These are phyloP conservation scores for Ceyx cyanopectus DNA, from an alignment of 2,113 vertebrate species.

Conservation along the genomic window DNA sequence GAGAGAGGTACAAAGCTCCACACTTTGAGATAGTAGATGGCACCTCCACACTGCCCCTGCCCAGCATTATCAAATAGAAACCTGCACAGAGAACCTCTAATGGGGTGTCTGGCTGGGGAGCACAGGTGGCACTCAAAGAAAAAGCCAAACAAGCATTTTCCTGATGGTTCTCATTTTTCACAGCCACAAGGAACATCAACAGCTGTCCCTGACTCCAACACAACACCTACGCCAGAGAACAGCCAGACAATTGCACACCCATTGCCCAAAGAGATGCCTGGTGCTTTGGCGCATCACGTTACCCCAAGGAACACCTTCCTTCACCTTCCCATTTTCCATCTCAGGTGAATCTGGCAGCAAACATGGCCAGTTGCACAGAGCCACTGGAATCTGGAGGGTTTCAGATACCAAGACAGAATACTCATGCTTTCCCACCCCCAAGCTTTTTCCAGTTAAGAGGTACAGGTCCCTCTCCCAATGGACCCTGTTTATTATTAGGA, in stretches of 20 bases:
- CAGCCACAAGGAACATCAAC: background rate
- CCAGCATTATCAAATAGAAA: background rate
- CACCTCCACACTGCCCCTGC: accelerated
- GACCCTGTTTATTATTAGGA: background rate
- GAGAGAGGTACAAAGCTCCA: background rate
- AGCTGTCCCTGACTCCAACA: background rate
- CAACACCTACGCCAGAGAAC: background rate
- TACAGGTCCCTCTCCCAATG: background rate
- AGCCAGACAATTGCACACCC: accelerated
- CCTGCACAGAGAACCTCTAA: background rate
- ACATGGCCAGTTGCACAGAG: background rate
- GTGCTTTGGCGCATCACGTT: background rate
- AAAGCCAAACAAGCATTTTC: background rate
- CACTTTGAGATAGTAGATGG: background rate
- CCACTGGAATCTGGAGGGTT: background rate
- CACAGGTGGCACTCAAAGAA: background rate
- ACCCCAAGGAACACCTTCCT: background rate
- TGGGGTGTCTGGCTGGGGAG: background rate
- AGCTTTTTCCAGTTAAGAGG: background rate
- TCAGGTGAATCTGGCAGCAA: background rate
- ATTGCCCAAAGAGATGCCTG: accelerated
- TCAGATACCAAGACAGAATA: background rate
- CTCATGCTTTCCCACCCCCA: background rate
- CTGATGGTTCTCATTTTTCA: background rate
- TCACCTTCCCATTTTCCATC: background rate